phyloP scores from a whole-genome alignment of 1,140 invertebrate genomes.

The Tribolium castaneum region DNA sequence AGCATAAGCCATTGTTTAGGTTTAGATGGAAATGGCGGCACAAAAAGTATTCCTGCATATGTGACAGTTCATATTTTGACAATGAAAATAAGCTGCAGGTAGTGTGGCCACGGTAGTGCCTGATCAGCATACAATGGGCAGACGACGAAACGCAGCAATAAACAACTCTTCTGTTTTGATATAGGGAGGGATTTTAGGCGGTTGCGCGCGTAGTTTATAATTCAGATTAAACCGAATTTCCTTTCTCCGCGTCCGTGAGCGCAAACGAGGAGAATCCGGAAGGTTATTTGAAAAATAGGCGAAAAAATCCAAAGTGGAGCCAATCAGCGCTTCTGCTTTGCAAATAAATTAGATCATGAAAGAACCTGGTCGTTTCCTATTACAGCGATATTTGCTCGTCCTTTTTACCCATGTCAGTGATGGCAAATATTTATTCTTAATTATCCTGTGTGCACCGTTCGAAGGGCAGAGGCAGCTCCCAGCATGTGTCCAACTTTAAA shows the following conservation, averaged over 20 bases:
- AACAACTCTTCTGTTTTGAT: neutral
- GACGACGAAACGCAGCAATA: neutral
- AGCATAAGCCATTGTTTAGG: constrained; percentile 18
- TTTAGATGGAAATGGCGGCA: neutral
- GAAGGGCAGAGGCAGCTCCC: constrained; percentile 1
- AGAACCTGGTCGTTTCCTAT: constrained; percentile 20
- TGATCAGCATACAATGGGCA: constrained; percentile 44
- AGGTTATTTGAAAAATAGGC: neutral
- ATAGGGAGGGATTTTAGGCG: neutral
- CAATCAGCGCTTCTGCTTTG: constrained; percentile 11
- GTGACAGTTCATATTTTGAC: constrained; percentile 27
- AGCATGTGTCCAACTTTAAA: constrained; percentile 48
- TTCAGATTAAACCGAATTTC: constrained; percentile 38
- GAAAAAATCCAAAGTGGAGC: neutral
- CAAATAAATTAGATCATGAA: constrained; percentile 38
- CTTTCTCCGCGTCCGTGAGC: neutral
- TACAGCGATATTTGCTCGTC: constrained; percentile 34
- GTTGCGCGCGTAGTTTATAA: constrained; percentile 29
- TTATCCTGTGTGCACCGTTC: constrained; percentile 45
- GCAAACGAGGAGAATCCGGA: neutral
- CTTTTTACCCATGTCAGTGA: constrained; percentile 42
- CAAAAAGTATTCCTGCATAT: neutral
- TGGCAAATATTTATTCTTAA: constrained; percentile 55
- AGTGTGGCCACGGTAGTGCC: constrained; percentile 36
- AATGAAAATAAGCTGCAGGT: constrained; percentile 26